phyloP scores from a whole-genome alignment of 2,113 vertebrate species.

The Capricornis sumatraensis region DNA sequence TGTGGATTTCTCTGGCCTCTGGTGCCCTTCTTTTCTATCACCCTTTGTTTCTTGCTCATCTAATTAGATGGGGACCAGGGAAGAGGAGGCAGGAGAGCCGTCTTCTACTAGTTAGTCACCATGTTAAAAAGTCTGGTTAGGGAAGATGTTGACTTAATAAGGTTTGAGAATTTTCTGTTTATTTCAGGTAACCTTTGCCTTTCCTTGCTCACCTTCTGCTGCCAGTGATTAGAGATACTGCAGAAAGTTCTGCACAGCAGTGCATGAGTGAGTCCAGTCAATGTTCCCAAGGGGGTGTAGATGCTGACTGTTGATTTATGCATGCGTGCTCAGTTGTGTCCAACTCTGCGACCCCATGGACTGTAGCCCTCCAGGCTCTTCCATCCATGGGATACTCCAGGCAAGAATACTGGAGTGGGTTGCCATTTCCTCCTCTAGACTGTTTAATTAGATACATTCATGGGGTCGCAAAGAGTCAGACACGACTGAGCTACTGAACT shows the following conservation, averaged over 20 bases:
- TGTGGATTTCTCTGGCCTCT: background rate
- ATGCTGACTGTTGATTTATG: background rate
- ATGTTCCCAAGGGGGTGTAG: background rate
- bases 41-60: background rate
- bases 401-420: background rate
- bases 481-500: no score
- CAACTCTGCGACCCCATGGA: background rate
- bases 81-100: background rate
- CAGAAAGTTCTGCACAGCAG: background rate
- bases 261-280: background rate
- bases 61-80: background rate
- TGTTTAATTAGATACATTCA: background rate
- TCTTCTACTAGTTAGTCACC: conserved; percentile 35
- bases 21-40: background rate
- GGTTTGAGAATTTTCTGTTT: conserved; percentile 15
- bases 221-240: background rate
- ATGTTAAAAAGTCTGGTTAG: background rate
- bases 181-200: background rate
- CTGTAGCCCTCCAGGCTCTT: background rate
- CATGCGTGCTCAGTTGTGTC: background rate
- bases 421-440: background rate
- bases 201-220: background rate
- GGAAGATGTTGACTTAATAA: background rate
- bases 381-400: background rate
- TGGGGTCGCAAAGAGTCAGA: no score